phyloP scores from a whole-genome alignment of 2,888 invertebrate species.

The Rhingia rostrata region DNA sequence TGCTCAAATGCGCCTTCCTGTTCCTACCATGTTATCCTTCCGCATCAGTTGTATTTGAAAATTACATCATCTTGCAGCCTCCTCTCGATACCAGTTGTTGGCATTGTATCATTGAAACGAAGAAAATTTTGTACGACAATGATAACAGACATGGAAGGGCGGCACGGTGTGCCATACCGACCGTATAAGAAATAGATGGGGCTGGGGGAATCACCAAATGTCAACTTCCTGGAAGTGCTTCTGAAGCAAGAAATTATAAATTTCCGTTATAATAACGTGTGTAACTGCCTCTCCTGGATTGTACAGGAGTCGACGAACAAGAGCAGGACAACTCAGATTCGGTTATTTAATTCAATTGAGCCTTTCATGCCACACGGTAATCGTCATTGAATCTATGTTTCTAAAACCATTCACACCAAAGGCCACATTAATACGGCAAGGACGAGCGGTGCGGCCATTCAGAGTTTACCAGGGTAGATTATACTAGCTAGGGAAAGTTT shows the following conservation, averaged over 20 bases:
- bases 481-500: constrained; percentile 58
- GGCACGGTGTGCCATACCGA: background rate
- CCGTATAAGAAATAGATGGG: background rate
- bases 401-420: constrained; percentile 71
- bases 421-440: constrained; percentile 61
- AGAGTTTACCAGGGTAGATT: background rate
- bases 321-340: constrained; percentile 60
- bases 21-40: constrained; percentile 72
- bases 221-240: constrained; percentile 74
- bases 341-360: constrained; percentile 75
- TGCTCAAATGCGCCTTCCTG: constrained; percentile 38
- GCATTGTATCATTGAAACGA: constrained; percentile 67
- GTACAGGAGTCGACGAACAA: constrained; percentile 48
- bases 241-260: constrained; percentile 74
- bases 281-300: constrained; percentile 51
- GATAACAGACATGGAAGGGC: constrained; percentile 59
- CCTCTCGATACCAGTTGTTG: constrained; percentile 59
- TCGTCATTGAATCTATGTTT: constrained; percentile 70
- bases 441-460: constrained; percentile 1
- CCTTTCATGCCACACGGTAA: constrained; percentile 74
- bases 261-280: constrained; percentile 74
- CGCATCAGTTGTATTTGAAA: constrained; percentile 66
- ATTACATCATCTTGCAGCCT: constrained; percentile 69
- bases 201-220: constrained; percentile 62
- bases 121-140: constrained; percentile 69